Evolutionary conservation across 2,888 invertebrate genomes (phyloP).

Genomic region (Digitonthophagus gazella): DNA sequence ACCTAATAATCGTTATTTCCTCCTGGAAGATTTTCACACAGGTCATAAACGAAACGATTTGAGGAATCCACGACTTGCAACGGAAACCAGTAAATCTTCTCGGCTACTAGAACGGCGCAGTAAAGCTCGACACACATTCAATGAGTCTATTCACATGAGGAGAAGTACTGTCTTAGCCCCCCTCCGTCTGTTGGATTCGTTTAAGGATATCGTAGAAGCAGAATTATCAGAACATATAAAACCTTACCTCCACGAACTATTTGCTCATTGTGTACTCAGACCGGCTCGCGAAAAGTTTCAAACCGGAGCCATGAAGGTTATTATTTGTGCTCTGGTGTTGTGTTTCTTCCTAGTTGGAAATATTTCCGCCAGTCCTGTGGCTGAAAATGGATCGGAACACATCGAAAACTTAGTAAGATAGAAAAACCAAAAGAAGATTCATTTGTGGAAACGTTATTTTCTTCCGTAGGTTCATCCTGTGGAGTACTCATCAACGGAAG

Average conservation of each 20-base stretch:
- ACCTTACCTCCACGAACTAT: slow-evolving; percentile 38
- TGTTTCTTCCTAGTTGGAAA: slow-evolving; percentile 36
- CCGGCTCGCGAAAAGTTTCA: slow-evolving; percentile 3
- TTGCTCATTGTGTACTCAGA: slow-evolving; percentile 3
- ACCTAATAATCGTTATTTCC: too few relatives aligned
- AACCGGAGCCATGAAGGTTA: slow-evolving; percentile 42
- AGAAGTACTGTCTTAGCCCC: slow-evolving; percentile 1
- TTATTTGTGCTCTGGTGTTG: slow-evolving; percentile 47
- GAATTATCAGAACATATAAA: slow-evolving; percentile 46
- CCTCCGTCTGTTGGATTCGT: slow-evolving; percentile 15
- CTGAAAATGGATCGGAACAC: slow-evolving; percentile 46
- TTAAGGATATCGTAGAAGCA: background rate
- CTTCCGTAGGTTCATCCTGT: slow-evolving; percentile 49
- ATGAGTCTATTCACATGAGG: background rate
- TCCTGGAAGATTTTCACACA: too few relatives aligned
- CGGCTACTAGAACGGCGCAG: background rate
- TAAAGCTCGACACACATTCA: background rate
- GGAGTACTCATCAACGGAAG: slow-evolving; percentile 58
- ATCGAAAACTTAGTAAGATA: slow-evolving; percentile 48
- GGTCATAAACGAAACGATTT: background rate
- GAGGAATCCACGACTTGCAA: background rate
- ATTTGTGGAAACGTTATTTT: background rate
- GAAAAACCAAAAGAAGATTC: background rate
- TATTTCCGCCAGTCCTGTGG: slow-evolving; percentile 45
- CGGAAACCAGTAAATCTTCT: background rate